phyloP scores from a whole-genome alignment of 2,888 invertebrate genomes.

The Leptinotarsa juncta region DNA sequence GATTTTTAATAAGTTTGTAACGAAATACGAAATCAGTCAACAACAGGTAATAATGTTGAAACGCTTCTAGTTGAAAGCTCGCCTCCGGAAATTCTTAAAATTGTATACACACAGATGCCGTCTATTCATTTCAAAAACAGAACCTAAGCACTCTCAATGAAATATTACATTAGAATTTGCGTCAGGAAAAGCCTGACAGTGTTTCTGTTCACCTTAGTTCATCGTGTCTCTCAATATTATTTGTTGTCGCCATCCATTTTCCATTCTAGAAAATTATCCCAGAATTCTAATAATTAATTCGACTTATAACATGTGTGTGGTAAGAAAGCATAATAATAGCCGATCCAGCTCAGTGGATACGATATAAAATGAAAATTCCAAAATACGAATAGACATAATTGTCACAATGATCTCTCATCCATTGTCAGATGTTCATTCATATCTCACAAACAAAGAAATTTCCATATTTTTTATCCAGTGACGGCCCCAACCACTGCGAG shows the following conservation, averaged over 20 bases:
- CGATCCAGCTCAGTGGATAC: too few relatives aligned
- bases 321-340: too few relatives aligned
- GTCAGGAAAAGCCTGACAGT: background rate
- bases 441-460: too few relatives aligned
- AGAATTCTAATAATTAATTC: too few relatives aligned
- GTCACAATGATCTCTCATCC: too few relatives aligned
- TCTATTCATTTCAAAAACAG: conserved; percentile 14
- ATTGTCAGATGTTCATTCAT: too few relatives aligned
- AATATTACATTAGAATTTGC: background rate
- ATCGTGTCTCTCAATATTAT: background rate
- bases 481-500: too few relatives aligned
- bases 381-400: too few relatives aligned
- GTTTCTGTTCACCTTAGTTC: background rate
- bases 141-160: background rate
- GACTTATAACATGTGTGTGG: too few relatives aligned
- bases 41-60: conserved; percentile 7
- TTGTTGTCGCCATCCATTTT: background rate
- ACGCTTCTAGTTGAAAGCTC: background rate
- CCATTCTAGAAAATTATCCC: too few relatives aligned
- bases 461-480: too few relatives aligned
- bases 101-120: background rate
- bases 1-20: conserved; percentile 9
- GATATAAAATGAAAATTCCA: too few relatives aligned
- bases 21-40: conserved; percentile 17
- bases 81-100: conserved; percentile 1